Percentiles rank a stretch among this genome's conserved stretches.
These are phyloP conservation scores for Chrysaora quinquecirrha DNA, from an alignment of 30 jellyfish, hydroid and myxozoan genomes.

Conservation along the genomic window DNA sequence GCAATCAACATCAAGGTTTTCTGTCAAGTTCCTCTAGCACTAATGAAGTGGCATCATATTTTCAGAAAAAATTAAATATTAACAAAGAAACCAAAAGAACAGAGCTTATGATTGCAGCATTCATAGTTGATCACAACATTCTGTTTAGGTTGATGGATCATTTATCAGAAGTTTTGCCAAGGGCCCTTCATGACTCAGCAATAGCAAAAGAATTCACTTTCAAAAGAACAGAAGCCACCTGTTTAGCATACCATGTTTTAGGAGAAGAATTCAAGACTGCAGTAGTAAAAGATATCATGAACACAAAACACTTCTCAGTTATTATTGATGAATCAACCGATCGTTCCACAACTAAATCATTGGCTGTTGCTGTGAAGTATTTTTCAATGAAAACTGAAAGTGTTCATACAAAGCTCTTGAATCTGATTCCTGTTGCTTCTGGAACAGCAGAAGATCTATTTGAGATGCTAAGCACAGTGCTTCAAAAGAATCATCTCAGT, in stretches of 20 bases:
- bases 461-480: not conserved
- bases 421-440: conserved; percentile 8
- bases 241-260: not conserved
- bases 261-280: not conserved
- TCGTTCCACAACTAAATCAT: not conserved
- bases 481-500: not conserved
- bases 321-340: conserved; percentile 1
- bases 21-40: conserved; percentile 9
- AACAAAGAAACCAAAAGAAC: not conserved
- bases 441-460: conserved; percentile 23
- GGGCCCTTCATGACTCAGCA: conserved; percentile 11
- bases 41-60: conserved; percentile 4
- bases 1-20: not conserved
- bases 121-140: conserved; percentile 2
- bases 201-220: conserved; percentile 4
- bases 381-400: conserved; percentile 7
- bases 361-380: conserved; percentile 22
- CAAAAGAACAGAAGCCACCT: not conserved
- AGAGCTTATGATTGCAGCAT: conserved; percentile 4
- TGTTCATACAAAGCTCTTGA: conserved; percentile 16
- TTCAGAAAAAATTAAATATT: conserved; percentile 1
- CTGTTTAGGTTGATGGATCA: not conserved
- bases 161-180: conserved; percentile 1
- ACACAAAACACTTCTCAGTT: not conserved
- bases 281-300: not conserved